Base-by-base conservation (phyloP, 2,797 vertebrate genomes). In the Crenuchus spilurus region DNA sequence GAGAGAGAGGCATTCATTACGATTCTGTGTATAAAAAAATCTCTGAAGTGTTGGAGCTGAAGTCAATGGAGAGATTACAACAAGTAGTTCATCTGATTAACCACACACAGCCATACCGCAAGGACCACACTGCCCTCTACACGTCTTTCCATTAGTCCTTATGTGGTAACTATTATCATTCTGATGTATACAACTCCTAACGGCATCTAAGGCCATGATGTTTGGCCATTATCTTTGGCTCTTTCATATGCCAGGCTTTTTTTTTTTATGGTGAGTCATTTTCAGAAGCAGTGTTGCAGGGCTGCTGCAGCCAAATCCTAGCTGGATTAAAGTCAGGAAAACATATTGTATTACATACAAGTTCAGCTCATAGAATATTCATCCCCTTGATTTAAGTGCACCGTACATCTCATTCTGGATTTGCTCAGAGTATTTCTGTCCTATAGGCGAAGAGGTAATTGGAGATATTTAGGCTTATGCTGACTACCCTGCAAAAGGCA, bases 61-160 rank as follows among this genome's bases (percentile, higher is more conserved):
- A 35, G 24, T n/a, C 22, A 51, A n/a, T 18, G 6, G 35, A 52
- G 33, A 62, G 35, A 63, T 72, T 72, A 41, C 11, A 30, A 46
- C 33, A 22, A 58, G 30, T n/a, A 20, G 30, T 30, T 58, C 55
- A 35, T 35, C 9, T 31, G 16, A 58, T 58, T 35, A 20, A 58
- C 55, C 30, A 48, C 39, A 22, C 31, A 39, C 31, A 54, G 9
- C 10, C 46, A 10, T 24, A 2, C 46, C 2, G 7, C 2, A 18
- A 49, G 3, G 8, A n/a, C 46, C 46, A 49, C 18, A 9, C 18
- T 24, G 24, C 24, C 18, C 18, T 49, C 18, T 1, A 46, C 6
- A 4, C 7, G 48, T 54, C 48, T n/a, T 14, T 14, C 42, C 20
- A 24, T 49, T 49, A 49, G 46, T 49, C 20, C 7, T 22, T 7